phyloP scores from a whole-genome alignment of 2,888 invertebrate species.

The Dryomyza anilis region DNA sequence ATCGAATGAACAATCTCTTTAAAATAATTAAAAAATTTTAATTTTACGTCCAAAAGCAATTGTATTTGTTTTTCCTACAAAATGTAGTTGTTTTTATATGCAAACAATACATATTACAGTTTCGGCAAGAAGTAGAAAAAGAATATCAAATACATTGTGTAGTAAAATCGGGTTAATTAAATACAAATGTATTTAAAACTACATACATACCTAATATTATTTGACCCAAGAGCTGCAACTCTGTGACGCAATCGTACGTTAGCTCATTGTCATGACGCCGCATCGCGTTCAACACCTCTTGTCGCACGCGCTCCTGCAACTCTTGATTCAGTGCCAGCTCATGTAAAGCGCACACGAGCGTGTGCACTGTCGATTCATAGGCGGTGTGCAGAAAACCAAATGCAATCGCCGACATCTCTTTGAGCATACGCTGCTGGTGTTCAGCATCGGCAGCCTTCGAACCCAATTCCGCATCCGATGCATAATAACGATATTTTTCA shows the following conservation, averaged over 20 bases:
- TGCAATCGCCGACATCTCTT: constrained; percentile 55
- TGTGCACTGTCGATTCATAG: constrained; percentile 70
- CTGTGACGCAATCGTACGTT: constrained; percentile 51
- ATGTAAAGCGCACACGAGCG: constrained; percentile 63
- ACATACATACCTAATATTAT: constrained; percentile 47
- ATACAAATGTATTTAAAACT: too few relatives aligned
- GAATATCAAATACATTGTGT: too few relatives aligned
- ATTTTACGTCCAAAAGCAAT: too few relatives aligned
- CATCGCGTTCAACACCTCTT: constrained; percentile 48
- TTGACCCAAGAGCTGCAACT: constrained; percentile 51
- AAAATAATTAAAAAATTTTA: too few relatives aligned
- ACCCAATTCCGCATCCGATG: constrained; percentile 49
- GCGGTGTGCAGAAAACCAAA: constrained; percentile 63
- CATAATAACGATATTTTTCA: constrained; percentile 48
- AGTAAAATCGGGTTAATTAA: too few relatives aligned
- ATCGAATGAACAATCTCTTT: too few relatives aligned
- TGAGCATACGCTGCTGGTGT: constrained; percentile 46
- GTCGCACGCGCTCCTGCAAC: constrained; percentile 45
- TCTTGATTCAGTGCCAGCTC: constrained; percentile 52
- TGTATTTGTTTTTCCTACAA: too few relatives aligned
- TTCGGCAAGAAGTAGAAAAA: too few relatives aligned
- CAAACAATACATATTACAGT: too few relatives aligned
- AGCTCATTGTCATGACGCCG: constrained; percentile 45
- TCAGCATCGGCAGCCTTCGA: constrained; percentile 37
- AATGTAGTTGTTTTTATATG: too few relatives aligned